phyloP scores from a whole-genome alignment of 2,888 invertebrate genomes.

The Plagodis pulveraria region DNA sequence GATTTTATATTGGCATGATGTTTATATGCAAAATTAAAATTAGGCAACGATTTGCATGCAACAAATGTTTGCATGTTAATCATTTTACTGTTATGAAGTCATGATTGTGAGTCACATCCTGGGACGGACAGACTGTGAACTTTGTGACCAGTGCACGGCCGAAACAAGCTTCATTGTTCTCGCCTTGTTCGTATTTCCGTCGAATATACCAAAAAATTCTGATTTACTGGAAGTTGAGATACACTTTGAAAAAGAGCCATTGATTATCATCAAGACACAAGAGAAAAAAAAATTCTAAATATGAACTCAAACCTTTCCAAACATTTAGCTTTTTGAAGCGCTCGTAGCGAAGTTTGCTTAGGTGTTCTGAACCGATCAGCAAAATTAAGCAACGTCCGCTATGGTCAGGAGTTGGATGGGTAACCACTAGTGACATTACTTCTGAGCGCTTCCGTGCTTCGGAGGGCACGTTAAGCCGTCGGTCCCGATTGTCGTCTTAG shows the following conservation, averaged over 20 bases:
- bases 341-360: too few species aligned
- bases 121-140: constrained; percentile 42
- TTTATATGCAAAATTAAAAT: constrained; percentile 24
- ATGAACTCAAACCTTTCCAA: too few species aligned
- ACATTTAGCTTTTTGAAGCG: too few species aligned
- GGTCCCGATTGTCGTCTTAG: too few species aligned
- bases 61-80: constrained; percentile 32
- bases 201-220: neutral
- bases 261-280: too few species aligned
- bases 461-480: too few species aligned
- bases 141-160: constrained; percentile 7
- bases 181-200: constrained; percentile 24
- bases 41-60: constrained; percentile 46
- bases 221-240: neutral
- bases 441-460: too few species aligned
- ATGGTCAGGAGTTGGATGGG: too few species aligned
- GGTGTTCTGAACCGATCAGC: too few species aligned
- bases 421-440: too few species aligned
- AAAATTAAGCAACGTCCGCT: too few species aligned
- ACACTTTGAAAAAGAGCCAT: neutral
- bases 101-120: constrained; percentile 69
- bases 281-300: too few species aligned
- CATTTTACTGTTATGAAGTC: constrained; percentile 50
- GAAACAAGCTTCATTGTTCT: constrained; percentile 27
- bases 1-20: constrained; percentile 10